Conservation (phyloP, 2,888 invertebrate species). For the Macaria notata region DNA sequence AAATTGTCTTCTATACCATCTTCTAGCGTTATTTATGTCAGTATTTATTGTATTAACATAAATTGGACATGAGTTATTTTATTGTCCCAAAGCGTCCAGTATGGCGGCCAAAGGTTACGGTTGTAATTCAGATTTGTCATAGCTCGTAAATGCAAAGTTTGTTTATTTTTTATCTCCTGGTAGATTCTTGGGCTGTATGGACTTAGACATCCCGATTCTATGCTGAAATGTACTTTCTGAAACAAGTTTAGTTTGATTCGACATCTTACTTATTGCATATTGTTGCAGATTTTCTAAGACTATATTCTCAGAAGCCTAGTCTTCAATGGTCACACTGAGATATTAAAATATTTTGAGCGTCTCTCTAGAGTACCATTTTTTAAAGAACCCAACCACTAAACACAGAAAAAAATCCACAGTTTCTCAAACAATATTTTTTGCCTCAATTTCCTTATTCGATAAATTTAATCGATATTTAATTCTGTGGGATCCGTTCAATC, state of each 20-base stretch:
- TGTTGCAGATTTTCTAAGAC: too few species aligned
- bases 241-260: too few species aligned
- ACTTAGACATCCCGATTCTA: too few species aligned
- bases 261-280: too few species aligned
- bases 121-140: slow-evolving; percentile 77
- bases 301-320: too few species aligned
- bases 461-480: slow-evolving; percentile 25
- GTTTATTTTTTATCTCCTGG: slow-evolving; percentile 48
- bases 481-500: slow-evolving; percentile 43
- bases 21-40: slow-evolving; percentile 74
- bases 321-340: too few species aligned
- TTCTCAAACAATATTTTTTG: neutral
- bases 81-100: slow-evolving; percentile 71
- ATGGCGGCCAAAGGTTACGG: slow-evolving; percentile 73
- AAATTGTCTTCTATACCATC: slow-evolving; percentile 71
- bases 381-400: too few species aligned
- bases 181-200: too few species aligned
- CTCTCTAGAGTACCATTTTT: too few species aligned
- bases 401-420: too few species aligned
- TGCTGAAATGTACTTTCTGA: too few species aligned
- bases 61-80: slow-evolving; percentile 82
- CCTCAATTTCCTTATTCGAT: slow-evolving; percentile 12
- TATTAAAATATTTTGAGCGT: too few species aligned
- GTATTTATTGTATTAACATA: slow-evolving; percentile 82
- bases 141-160: slow-evolving; percentile 71